Evolutionary conservation across 2,797 vertebrate species (phyloP).

Genomic region (Alauda arvensis): DNA sequence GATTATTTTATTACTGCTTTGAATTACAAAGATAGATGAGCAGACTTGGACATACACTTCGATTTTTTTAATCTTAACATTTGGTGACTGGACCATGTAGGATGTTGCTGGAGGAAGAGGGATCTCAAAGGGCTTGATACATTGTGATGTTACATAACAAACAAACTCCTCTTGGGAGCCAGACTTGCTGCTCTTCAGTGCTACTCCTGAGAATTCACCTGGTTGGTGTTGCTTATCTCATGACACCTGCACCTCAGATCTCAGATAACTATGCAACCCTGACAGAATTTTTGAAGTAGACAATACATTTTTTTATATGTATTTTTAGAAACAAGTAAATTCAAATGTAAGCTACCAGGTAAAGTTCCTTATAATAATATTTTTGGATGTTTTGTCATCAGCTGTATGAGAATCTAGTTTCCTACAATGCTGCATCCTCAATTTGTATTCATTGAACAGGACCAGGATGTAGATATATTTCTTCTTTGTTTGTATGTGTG

Average conservation of each 20-base stretch:
- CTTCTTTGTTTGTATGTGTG: not conserved
- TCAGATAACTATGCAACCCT: not conserved
- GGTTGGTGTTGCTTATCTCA: accelerated
- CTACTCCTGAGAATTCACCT: not conserved
- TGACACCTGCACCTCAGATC: not conserved
- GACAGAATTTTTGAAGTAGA: not conserved
- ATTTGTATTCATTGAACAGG: not conserved
- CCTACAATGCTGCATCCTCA: not conserved
- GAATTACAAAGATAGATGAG: not conserved
- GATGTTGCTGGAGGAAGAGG: not conserved
- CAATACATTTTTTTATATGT: not conserved
- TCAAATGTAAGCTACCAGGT: not conserved
- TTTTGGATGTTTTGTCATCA: not conserved
- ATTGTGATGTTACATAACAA: not conserved
- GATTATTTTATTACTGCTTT: not conserved
- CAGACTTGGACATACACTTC: not conserved
- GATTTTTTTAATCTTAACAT: not conserved
- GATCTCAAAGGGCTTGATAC: not conserved
- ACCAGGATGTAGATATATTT: not conserved
- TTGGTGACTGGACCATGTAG: not conserved
- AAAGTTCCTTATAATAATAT: not conserved
- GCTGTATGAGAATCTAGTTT: not conserved
- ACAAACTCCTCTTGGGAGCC: not conserved
- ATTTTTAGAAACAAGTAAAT: not conserved
- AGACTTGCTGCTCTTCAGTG: not conserved